Percentiles rank a stretch among this genome's conserved stretches.
Conservation (phyloP, 2,113 vertebrate species). For the rabbit (Oryctolagus cuniculus) region DNA sequence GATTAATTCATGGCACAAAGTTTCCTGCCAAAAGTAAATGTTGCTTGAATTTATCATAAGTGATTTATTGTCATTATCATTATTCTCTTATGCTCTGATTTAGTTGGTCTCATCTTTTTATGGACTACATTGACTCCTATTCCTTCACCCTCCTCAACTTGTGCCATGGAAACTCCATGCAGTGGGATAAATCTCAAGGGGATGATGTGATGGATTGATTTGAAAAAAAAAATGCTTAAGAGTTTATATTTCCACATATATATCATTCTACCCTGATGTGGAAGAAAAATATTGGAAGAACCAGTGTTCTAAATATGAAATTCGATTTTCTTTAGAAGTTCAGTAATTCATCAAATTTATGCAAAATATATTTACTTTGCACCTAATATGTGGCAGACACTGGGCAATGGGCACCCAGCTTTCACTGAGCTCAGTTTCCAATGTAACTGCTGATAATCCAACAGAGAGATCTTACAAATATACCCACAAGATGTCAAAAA, state of each 20-base stretch:
- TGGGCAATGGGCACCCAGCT: neutral
- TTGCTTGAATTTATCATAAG: conserved; percentile 83
- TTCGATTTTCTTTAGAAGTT: conserved; percentile 4
- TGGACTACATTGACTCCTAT: conserved; percentile 27
- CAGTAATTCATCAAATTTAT: neutral
- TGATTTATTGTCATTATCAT: conserved; percentile 81
- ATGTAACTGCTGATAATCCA: neutral
- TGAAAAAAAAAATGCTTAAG: neutral
- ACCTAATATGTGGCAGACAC: neutral
- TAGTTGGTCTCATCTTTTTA: conserved; percentile 75
- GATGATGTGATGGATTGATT: neutral
- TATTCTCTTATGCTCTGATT: conserved; percentile 50
- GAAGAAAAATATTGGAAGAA: neutral
- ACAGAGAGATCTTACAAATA: neutral
- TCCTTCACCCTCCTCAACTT: conserved; percentile 14
- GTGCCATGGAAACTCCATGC: neutral
- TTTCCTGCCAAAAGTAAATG: conserved; percentile 83
- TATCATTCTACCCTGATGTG: neutral
- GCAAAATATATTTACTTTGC: neutral
- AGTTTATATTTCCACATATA: neutral
- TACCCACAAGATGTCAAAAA: neutral
- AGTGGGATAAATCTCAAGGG: conserved; percentile 47
- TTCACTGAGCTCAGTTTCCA: neutral
- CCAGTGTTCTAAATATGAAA: neutral
- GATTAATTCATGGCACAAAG: conserved; percentile 83